Base-by-base conservation (phyloP, 2,113 vertebrate genomes). In the Xenus cinereus region DNA sequence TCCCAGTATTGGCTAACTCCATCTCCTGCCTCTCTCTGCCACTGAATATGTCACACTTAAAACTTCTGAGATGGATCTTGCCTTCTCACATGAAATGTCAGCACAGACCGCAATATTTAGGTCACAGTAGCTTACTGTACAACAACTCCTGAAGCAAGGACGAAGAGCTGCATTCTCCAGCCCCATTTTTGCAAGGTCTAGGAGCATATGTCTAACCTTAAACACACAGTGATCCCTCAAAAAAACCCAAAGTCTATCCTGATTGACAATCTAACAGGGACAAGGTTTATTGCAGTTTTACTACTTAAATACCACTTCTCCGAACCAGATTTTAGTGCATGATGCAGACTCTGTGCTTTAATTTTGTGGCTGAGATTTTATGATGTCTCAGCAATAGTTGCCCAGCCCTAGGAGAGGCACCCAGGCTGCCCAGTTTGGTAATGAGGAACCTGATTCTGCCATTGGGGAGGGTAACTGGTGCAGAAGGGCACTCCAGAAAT, bases 41-140 rank as follows among this genome's bases (percentile, higher is more conserved):
- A 43, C 56, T 32, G 64, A 84, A 32, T 60, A 41, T 48, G 59
- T 81, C 67, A 69, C 26, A 45, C 71, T 85, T 90, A 84, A 76
- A 56, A 76, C 56, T 93, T 91, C 67, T 82, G 30, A 79, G 86
- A 67, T 37, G n/a, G 57, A 57, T 97, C 66, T 84, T 91, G 43
- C 43, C 6, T 75, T 89, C 53, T 69, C 84, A 89, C 30, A 68
- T 2, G 2, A 84, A 75, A 26, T 51, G 50, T 84, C 90, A 89
- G 66, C 71, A 64, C 62, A 87, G 30, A 66, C 59, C 67, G 75
- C 50, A 45, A 87, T 95, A 93, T 92, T 75, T 89, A 84, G 90
- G 84, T 91, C 80, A 69, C 2, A 3, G 46, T n/a, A 82, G 28
- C n/a, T 93, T 84, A 64, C 24, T 78, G 48, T 64, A 60, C 72